Base-by-base conservation (phyloP, 2,888 invertebrate species). In the Choreutis nemorana region DNA sequence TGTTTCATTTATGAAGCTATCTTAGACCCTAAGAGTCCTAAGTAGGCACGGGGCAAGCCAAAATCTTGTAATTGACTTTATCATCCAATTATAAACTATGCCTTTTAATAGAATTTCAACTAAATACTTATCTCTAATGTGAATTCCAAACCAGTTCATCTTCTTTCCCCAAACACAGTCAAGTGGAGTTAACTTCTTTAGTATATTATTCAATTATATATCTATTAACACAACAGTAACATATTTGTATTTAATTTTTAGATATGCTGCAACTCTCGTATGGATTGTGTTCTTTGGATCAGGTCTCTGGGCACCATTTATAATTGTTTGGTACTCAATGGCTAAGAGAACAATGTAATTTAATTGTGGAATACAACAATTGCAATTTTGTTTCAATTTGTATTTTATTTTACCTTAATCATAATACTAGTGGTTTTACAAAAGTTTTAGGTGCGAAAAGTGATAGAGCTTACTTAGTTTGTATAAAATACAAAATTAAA, bases 291-390 rank as follows among this genome's bases (percentile, higher is more conserved):
- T 73, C 23, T 65, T 65, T 23, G 73, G 73, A 2, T 0, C 48
- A 2, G 71, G 68, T 0, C 36, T 70, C 1, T 71, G 66, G 66
- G 57, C 68, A 1, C 73, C 73, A 2, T 66, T 42, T 18, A 0
- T 55, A 1, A 61, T 75, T 23, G 33, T 73, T 2, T 73, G 73
- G 73, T 73, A 72, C 40, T 47, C 54, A 6, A 72, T 73, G 71
- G 71, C 70, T 3, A 75, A 75, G 39, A 58, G 41, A 36, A 51
- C 55, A 18, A 25, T 73, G 50, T 73, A 56, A 51, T 37, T 28
- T 16, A n/a, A n/a, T n/a, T n/a, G n/a, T n/a, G n/a, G n/a, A n/a
- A n/a, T n/a, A n/a, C n/a, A n/a, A n/a, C n/a, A n/a, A n/a, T n/a
- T n/a, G n/a, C n/a, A n/a, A n/a, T n/a, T n/a, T n/a, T n/a, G n/a